These are phyloP conservation scores for Callipepla californica DNA, from an alignment of 2,113 vertebrate genomes.

Conservation along the genomic window DNA sequence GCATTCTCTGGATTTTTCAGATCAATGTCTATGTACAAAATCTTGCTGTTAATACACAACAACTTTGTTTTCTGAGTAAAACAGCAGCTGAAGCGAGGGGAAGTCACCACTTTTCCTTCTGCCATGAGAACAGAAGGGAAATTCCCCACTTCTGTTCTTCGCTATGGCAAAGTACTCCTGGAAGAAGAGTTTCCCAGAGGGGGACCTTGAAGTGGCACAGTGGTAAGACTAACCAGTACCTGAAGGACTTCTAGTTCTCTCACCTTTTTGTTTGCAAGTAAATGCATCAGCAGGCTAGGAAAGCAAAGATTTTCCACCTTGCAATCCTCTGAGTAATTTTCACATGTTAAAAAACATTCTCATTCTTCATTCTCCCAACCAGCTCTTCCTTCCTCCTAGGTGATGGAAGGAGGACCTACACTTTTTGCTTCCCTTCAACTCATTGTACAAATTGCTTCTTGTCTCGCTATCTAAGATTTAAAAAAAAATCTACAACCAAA, in stretches of 20 bases:
- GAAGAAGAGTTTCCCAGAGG: neutral
- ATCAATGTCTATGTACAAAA: neutral
- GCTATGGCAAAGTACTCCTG: neutral
- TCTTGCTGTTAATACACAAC: neutral
- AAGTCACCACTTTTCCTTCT: slow-evolving; percentile 24
- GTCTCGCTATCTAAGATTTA: neutral
- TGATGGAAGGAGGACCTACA: neutral
- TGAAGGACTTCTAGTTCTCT: slow-evolving; percentile 14
- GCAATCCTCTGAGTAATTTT: neutral
- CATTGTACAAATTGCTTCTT: neutral
- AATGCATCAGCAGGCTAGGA: neutral
- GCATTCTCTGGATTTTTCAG: neutral
- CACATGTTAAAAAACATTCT: neutral
- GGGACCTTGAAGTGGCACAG: neutral
- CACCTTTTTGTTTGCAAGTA: neutral
- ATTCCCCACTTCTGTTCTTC: slow-evolving; percentile 29
- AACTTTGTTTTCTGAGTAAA: slow-evolving; percentile 11
- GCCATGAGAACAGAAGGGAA: slow-evolving; percentile 38
- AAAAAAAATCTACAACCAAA: neutral
- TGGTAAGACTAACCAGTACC: neutral
- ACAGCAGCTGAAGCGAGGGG: slow-evolving; percentile 10
- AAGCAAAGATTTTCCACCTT: neutral
- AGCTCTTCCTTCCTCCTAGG: neutral
- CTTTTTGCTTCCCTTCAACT: neutral
- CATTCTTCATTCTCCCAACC: neutral